Conservation (phyloP, 2,888 invertebrate genomes). For the Ferdinandea cuprea region DNA sequence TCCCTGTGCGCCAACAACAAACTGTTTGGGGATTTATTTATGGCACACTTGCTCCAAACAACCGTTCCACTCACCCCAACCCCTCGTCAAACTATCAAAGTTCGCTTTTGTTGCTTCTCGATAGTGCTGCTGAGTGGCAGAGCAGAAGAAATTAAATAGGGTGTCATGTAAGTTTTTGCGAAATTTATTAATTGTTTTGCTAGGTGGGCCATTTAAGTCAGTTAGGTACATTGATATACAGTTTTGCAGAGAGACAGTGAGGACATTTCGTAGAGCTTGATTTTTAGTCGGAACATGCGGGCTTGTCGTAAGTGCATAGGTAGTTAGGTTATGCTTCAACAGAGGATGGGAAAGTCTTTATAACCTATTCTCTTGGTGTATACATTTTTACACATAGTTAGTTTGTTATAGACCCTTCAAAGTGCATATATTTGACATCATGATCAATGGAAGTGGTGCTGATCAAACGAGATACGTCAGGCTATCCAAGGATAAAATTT, state of each 20-base stretch:
- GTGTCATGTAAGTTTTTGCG: constrained; percentile 6
- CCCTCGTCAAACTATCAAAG: constrained; percentile 3
- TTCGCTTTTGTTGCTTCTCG: constrained; percentile 18
- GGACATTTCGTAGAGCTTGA: not conserved
- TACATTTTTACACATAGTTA: too few relatives aligned
- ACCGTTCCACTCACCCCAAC: too few relatives aligned
- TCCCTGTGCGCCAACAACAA: not conserved
- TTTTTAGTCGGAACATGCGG: not conserved
- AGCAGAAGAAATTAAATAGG: constrained; percentile 21
- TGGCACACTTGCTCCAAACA: too few relatives aligned
- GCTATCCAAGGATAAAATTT: too few relatives aligned
- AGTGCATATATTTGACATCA: too few relatives aligned
- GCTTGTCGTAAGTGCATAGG: too few relatives aligned
- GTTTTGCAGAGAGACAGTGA: not conserved
- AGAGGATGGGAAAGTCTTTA: too few relatives aligned
- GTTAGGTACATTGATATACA: not conserved
- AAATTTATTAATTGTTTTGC: constrained; percentile 6
- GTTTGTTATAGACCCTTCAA: too few relatives aligned
- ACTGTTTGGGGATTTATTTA: constrained; percentile 20
- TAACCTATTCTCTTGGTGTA: too few relatives aligned
- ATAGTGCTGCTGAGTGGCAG: constrained; percentile 25
- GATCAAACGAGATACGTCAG: too few relatives aligned
- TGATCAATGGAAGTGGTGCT: too few relatives aligned
- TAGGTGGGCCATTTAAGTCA: not conserved
- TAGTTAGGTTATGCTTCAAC: too few relatives aligned